These are phyloP conservation scores for Drosophila novamexicana DNA, from an alignment of 1,140 invertebrate species.

Conservation along the genomic window DNA sequence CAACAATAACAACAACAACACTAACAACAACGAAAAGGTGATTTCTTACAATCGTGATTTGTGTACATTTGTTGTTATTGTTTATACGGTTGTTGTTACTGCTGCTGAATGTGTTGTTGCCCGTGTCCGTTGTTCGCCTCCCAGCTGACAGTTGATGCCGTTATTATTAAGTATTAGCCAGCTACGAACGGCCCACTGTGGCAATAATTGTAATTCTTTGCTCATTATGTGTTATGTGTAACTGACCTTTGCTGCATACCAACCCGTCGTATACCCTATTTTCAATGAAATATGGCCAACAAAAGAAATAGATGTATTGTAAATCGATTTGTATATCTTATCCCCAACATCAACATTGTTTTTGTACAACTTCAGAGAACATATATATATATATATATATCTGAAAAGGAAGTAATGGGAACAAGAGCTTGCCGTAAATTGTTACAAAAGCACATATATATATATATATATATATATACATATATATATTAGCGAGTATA, in stretches of 20 bases:
- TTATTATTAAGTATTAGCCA: constrained; percentile 48
- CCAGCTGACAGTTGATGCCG: constrained; percentile 38
- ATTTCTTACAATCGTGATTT: constrained; percentile 55
- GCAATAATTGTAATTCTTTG: constrained; percentile 45
- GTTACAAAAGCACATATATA: too few species aligned
- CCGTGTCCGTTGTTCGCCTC: constrained; percentile 4
- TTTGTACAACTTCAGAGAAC: too few species aligned
- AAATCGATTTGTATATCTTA: too few species aligned
- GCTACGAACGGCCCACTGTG: constrained; percentile 24
- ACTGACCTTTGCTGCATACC: constrained; percentile 28
- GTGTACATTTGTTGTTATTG: constrained; percentile 24
- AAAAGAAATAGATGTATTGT: too few species aligned
- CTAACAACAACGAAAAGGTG: constrained; percentile 29
- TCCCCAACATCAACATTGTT: too few species aligned
- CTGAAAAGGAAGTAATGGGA: too few species aligned
- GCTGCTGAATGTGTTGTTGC: constrained; percentile 2
- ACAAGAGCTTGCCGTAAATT: too few species aligned
- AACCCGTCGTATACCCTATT: too few species aligned
- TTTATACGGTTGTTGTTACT: constrained; percentile 18
- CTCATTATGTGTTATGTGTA: constrained; percentile 43
- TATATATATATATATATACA: too few species aligned
- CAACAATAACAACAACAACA: constrained; percentile 21
- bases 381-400: too few species aligned
- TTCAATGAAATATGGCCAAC: too few species aligned
- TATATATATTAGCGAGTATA: too few species aligned